Base-by-base conservation (phyloP, 1,140 invertebrate species). In the Dendrolimus punctatus region DNA sequence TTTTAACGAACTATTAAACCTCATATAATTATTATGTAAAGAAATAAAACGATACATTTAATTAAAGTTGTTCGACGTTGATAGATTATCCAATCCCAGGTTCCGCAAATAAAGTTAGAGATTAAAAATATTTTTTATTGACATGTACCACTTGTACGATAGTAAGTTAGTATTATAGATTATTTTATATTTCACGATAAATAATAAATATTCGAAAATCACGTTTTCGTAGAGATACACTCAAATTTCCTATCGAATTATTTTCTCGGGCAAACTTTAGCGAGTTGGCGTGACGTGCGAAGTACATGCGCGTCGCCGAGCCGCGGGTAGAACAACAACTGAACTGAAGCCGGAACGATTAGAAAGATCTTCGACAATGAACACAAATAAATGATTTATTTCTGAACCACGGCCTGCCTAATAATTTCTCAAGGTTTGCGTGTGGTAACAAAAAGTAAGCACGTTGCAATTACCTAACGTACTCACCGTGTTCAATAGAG, bases 261-360 rank as follows among this genome's bases (percentile, higher is more conserved):
- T 39, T 51, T 6, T 10, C 10, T 8, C 43, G 52, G 46, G 54
- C 46, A 43, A 45, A 38, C 51, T 41, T 39, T 42, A 45, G 46
- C 42, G 55, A 73, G 23, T 1, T 23, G 23, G 23, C 23, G 23
- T 23, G 23, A 23, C 23, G 23, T 23, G 23, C 23, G 23, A 23
- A 23, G 23, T 72, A 65, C 39, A 68, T 76, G 66, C 57, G 58
- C 71, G 40, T 66, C 64, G 62, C 66, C 68, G 65, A 65, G 71
- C 62, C 66, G 62, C 71, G 60, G 23, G 23, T 23, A 23, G 1
- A 23, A 23, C 23, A 23, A 23, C 23, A 62, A 58, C 66, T 58
- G 58, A 50, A 83, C 80, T 83, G 77, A 76, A 66, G 61, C 62
- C 53, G 57, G 55, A 46, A 41, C 64, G 57, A 70, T 70, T 70